A percentile compares a stretch with the other conserved stretches of the same genome.
phyloP scores from a whole-genome alignment of 2,113 vertebrate genomes.

The Pangasianodon gigas region DNA sequence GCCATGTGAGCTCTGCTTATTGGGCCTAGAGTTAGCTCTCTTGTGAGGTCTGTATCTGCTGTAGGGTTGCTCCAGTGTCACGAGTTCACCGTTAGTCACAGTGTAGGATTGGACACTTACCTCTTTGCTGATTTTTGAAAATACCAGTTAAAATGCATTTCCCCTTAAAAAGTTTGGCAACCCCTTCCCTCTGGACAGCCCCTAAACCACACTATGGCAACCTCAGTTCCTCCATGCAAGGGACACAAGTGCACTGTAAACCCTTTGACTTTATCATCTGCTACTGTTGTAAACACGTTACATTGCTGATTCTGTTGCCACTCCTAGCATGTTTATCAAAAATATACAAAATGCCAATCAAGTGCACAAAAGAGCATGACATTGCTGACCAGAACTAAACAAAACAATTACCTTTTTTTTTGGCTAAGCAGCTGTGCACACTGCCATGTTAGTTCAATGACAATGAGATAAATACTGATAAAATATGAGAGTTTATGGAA shows the following conservation, averaged over 20 bases:
- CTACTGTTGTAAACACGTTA: neutral
- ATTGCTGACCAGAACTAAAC: neutral
- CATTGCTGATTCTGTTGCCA: neutral
- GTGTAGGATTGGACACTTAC: too few relatives aligned
- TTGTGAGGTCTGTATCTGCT: neutral
- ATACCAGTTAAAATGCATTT: neutral
- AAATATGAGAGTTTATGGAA: neutral
- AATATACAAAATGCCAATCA: neutral
- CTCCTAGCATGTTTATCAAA: neutral
- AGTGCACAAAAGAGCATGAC: neutral
- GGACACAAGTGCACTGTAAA: neutral
- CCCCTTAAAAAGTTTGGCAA: neutral
- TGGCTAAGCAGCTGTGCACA: neutral
- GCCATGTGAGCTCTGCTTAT: constrained; percentile 37
- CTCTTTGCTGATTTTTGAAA: neutral
- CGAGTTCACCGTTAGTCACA: neutral
- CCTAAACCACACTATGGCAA: neutral
- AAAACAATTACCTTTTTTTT: neutral
- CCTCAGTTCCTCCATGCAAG: neutral
- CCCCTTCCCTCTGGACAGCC: neutral
- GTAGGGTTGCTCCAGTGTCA: neutral
- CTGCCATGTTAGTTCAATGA: neutral
- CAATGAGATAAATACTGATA: neutral
- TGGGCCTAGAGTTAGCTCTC: constrained; percentile 29
- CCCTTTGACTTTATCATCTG: neutral